phyloP scores from a whole-genome alignment of 2,797 vertebrate species.

The Pangasius djambal region DNA sequence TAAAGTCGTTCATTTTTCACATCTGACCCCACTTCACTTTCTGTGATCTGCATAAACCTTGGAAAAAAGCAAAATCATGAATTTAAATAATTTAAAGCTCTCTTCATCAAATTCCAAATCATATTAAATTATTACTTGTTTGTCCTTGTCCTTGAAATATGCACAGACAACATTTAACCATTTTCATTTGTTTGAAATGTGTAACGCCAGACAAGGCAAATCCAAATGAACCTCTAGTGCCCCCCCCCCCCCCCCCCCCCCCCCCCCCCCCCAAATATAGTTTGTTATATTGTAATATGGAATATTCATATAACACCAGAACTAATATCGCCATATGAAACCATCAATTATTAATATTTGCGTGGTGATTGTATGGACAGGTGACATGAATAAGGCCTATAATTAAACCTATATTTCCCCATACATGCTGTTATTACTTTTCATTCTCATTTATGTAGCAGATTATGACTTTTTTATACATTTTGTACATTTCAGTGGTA shows the following conservation, averaged over 20 bases:
- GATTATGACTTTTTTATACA: neutral
- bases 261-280: neutral
- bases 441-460: neutral
- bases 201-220: neutral
- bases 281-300: neutral
- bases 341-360: neutral
- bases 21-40: slow-evolving; percentile 18
- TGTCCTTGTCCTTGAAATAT: neutral
- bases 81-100: slow-evolving; percentile 41
- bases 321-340: neutral
- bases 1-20: slow-evolving; percentile 36
- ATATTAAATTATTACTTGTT: neutral
- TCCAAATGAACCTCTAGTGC: neutral
- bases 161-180: neutral
- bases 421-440: neutral
- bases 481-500: neutral
- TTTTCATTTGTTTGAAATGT: neutral
- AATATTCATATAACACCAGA: neutral
- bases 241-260: neutral
- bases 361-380: neutral
- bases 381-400: neutral
- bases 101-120: neutral
- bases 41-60: slow-evolving; percentile 42
- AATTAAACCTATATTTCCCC: neutral
- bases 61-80: slow-evolving; percentile 37